Evolutionary conservation across 2,888 invertebrate genomes (phyloP).

Genomic region (Torymus auratus): DNA sequence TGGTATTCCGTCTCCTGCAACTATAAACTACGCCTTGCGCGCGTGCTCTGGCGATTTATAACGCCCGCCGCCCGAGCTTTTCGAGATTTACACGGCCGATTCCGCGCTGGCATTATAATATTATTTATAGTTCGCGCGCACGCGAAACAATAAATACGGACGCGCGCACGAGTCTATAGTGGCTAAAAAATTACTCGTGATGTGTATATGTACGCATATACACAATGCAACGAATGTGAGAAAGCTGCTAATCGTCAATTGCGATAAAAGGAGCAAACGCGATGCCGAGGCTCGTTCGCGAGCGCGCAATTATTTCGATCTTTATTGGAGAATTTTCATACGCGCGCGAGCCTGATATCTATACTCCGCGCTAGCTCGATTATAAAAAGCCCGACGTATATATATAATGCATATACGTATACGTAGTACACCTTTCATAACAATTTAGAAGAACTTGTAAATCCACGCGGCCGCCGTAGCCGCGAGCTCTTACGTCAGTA

Average conservation of each 20-base stretch:
- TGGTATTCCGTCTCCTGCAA: conserved; percentile 3
- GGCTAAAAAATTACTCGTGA: too few species aligned
- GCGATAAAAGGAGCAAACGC: too few species aligned
- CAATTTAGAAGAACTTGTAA: conserved; percentile 45
- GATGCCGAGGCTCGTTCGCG: too few species aligned
- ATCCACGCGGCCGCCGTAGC: conserved; percentile 13
- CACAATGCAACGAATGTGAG: background rate
- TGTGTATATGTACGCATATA: too few species aligned
- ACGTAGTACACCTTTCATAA: conserved; percentile 26
- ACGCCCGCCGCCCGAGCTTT: background rate
- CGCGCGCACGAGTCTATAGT: too few species aligned
- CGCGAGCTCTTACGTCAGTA: conserved; percentile 38
- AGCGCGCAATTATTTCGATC: conserved; percentile 18
- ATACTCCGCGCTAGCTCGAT: too few species aligned
- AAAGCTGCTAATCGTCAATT: background rate
- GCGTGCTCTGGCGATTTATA: conserved; percentile 26
- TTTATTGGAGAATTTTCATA: conserved; percentile 23
- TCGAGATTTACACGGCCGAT: conserved; percentile 16
- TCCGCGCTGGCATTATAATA: background rate
- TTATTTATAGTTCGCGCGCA: conserved; percentile 22
- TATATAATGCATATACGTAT: too few species aligned
- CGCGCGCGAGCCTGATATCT: background rate
- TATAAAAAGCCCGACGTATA: too few species aligned
- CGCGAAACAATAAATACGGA: background rate
- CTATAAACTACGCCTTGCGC: conserved; percentile 17